phyloP scores from a whole-genome alignment of 2,888 invertebrate species.

The Lissonota sp. region DNA sequence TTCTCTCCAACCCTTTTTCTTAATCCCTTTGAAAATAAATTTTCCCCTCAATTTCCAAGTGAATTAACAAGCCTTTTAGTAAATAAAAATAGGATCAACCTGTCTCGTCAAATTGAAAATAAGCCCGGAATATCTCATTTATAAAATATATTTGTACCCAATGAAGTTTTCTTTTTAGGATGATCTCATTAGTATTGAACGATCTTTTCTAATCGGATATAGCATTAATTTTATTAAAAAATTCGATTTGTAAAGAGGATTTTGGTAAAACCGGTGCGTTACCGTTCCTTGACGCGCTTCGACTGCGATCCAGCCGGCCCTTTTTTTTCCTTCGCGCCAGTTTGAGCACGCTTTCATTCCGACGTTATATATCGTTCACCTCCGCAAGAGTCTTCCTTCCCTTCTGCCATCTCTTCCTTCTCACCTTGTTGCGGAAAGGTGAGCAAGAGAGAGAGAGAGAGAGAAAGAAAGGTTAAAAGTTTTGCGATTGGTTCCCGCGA shows the following conservation, averaged over 20 bases:
- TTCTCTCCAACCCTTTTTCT: neutral
- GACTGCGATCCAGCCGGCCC: constrained; percentile 52
- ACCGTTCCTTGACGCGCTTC: constrained; percentile 31
- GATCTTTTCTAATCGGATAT: too few relatives aligned
- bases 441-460: constrained; percentile 34
- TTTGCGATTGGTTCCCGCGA: constrained; percentile 47
- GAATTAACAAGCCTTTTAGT: neutral
- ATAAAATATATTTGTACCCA: too few relatives aligned
- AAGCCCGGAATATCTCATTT: too few relatives aligned
- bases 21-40: neutral
- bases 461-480: constrained; percentile 8
- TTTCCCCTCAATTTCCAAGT: neutral
- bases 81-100: neutral
- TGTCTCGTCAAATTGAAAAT: neutral
- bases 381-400: constrained; percentile 19
- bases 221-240: too few relatives aligned
- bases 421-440: constrained; percentile 47
- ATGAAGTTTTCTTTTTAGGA: too few relatives aligned
- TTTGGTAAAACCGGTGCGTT: constrained; percentile 31
- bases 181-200: too few relatives aligned
- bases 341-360: constrained; percentile 35
- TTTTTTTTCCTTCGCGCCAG: constrained; percentile 37
- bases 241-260: neutral
- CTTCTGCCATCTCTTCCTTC: constrained; percentile 14
- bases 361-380: constrained; percentile 22